Evolutionary conservation across 2,113 vertebrate species (phyloP), one percentile per base, ranked within the genome.

Genomic region (Paedocypris sp.): DNA sequence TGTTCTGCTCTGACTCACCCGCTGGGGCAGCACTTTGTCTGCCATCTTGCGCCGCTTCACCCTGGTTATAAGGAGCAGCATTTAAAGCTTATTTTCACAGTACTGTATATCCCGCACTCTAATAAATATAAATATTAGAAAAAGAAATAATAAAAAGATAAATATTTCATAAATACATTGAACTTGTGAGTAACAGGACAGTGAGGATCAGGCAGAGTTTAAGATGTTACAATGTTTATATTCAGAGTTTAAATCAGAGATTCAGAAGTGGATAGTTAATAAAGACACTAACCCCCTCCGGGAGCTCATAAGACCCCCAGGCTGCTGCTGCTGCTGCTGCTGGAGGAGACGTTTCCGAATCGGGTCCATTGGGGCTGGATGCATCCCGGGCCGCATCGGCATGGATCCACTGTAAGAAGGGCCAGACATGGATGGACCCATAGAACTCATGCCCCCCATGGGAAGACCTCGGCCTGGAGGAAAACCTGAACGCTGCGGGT

Each of bases 31-130:
- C 77, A 99, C 90, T 77, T 98, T 98, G 84, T 99, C 95, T 12
- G 94, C 94, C 95, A 99, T 98, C 82, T 94, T 99, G 71, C 93
- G 92, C 77, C 92, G 88, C 72, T 98, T 98, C 48, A 91, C 71
- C 71, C 94, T 97, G 72, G 46, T 80, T 67, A 51, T 32, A 18
- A 8, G 41, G 32, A 32, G 38, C 46, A 62, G 23, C n/a, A n/a
- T n/a, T n/a, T n/a, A n/a, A n/a, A n/a, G n/a, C n/a, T n/a, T n/a
- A n/a, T n/a, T n/a, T n/a, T n/a, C n/a, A n/a, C n/a, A n/a, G n/a
- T n/a, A n/a, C n/a, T n/a, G n/a, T n/a, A n/a, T n/a, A n/a, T n/a
- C n/a, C n/a, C n/a, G n/a, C n/a, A n/a, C n/a, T n/a, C n/a, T n/a
- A n/a, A n/a, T n/a, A n/a, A n/a, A n/a, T n/a, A n/a, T n/a, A n/a